A percentile compares a stretch with the other conserved stretches of the same genome.
phyloP scores from a whole-genome alignment of 2,888 invertebrate species.

The Nemotelus pantherinus region DNA sequence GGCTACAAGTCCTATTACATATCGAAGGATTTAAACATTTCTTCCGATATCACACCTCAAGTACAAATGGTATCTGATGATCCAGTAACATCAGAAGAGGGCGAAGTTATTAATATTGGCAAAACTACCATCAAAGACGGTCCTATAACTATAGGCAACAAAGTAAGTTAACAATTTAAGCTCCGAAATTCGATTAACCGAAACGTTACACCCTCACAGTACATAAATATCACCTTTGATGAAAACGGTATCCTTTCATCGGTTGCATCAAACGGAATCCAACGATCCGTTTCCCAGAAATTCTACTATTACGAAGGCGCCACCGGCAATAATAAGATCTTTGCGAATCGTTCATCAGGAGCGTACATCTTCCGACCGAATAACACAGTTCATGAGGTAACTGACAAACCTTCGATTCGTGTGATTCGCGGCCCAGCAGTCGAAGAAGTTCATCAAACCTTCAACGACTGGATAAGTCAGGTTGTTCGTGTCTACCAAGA shows the following conservation, averaged over 20 bases:
- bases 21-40: background rate
- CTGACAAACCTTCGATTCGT: conserved; percentile 55
- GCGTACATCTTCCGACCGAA: conserved; percentile 90
- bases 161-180: conserved; percentile 24
- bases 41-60: conserved; percentile 4
- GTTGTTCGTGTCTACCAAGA: conserved; percentile 74
- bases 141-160: conserved; percentile 41
- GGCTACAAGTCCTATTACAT: conserved; percentile 71
- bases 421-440: conserved; percentile 71
- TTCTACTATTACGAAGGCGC: conserved; percentile 79
- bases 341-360: conserved; percentile 80
- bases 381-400: conserved; percentile 59
- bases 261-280: conserved; percentile 53
- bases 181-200: background rate
- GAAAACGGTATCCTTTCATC: conserved; percentile 48
- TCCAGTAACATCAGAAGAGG: conserved; percentile 6
- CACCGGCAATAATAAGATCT: conserved; percentile 72
- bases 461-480: conserved; percentile 78
- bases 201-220: conserved; percentile 50
- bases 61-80: conserved; percentile 42
- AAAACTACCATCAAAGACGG: too few species aligned
- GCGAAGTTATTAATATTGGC: background rate
- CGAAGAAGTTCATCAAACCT: conserved; percentile 71
- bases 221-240: conserved; percentile 56
- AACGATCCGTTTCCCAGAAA: conserved; percentile 66